phyloP scores from a whole-genome alignment of 2,797 vertebrate species.

The Melanotaenia pygmaea region DNA sequence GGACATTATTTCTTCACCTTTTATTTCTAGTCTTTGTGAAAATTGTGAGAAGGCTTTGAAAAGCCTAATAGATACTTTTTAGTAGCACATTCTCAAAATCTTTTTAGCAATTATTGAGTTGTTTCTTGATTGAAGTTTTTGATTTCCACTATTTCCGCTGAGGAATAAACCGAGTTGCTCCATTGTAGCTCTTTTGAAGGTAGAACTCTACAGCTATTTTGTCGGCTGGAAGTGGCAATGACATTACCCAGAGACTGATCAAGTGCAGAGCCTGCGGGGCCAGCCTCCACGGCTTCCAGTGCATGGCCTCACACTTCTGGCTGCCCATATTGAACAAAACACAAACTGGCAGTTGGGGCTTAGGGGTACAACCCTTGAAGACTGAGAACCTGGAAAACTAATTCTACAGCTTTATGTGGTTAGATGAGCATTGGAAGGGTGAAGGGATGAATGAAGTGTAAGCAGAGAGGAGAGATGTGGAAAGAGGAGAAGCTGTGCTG shows the following conservation, averaged over 20 bases:
- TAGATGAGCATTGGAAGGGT: constrained; percentile 68
- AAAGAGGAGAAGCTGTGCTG: constrained; percentile 71
- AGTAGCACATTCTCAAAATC: not conserved
- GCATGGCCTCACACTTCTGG: constrained; percentile 66
- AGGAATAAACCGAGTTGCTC: constrained; percentile 27
- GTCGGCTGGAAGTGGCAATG: constrained; percentile 68
- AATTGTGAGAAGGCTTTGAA: not conserved
- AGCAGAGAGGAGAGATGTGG: constrained; percentile 64
- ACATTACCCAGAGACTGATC: constrained; percentile 73
- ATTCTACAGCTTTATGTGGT: constrained; percentile 77
- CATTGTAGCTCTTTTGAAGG: constrained; percentile 31
- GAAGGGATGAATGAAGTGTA: constrained; percentile 70
- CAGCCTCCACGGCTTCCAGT: constrained; percentile 46
- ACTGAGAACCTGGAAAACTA: constrained; percentile 74
- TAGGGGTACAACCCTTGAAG: constrained; percentile 72
- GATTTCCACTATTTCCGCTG: constrained; percentile 26
- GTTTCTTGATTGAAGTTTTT: constrained; percentile 19
- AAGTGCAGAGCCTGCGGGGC: constrained; percentile 63
- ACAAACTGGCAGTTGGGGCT: constrained; percentile 78
- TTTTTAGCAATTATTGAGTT: not conserved
- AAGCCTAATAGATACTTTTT: not conserved
- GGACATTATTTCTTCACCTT: not conserved
- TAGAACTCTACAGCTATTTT: constrained; percentile 48
- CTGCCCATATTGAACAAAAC: constrained; percentile 76
- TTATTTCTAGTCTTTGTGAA: not conserved